Evolutionary conservation across 2,888 invertebrate genomes (phyloP).

Genomic region (Epinotia nisella): DNA sequence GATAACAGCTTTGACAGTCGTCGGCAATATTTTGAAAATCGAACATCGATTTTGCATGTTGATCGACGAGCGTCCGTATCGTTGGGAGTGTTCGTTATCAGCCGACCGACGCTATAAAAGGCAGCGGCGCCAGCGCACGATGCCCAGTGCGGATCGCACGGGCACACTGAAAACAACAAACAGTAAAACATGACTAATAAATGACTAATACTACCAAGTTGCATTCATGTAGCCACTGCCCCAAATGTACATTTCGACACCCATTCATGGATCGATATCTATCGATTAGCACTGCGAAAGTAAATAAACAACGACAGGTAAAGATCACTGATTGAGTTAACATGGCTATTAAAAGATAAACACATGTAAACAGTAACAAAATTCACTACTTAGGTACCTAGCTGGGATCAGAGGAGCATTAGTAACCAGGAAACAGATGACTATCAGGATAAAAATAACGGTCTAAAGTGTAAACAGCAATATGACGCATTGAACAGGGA

Average conservation of each 20-base stretch:
- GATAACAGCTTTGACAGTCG: background rate
- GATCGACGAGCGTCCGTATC: conserved; percentile 21
- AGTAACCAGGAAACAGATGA: background rate
- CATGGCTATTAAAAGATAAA: conserved; percentile 18
- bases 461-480: background rate
- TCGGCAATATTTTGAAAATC: conserved; percentile 6
- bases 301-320: conserved; percentile 27
- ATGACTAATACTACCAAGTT: conserved; percentile 8
- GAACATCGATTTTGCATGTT: background rate
- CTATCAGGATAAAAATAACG: background rate
- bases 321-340: conserved; percentile 15
- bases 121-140: conserved; percentile 43
- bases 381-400: conserved; percentile 1
- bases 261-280: conserved; percentile 22
- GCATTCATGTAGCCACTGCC: conserved; percentile 6
- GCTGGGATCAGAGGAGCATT: background rate
- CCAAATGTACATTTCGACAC: conserved; percentile 1
- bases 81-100: conserved; percentile 47
- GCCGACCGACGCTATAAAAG: conserved; percentile 70
- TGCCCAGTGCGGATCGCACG: conserved; percentile 82
- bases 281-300: background rate
- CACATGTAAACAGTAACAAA: conserved; percentile 11
- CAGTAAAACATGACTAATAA: conserved; percentile 37
- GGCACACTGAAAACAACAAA: conserved; percentile 69
- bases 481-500: background rate